Evolutionary conservation across 1,140 invertebrate genomes (phyloP), one percentile per base, ranked within the genome.

Genomic region (Spodoptera frugiperda): DNA sequence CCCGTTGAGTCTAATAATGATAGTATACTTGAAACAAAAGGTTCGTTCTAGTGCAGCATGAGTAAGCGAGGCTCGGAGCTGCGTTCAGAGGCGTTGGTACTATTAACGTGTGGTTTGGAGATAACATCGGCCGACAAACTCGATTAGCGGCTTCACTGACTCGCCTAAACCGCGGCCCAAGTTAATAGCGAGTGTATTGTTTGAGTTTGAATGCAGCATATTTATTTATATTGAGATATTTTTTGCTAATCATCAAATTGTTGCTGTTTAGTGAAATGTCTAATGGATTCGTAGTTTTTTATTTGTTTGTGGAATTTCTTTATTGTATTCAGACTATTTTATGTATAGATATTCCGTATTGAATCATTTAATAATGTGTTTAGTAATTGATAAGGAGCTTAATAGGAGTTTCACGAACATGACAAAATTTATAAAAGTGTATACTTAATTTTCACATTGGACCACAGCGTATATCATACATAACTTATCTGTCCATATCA

Each of bases 121-220:
- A 93, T 93, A 93, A 82, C 87, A 93, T 93, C 91, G 89, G 78
- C 91, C 91, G 91, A 92, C 91, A 91, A 93, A 93, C 91, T 93
- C 91, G 91, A 93, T 93, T 93, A 93, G 91, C 84, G 88, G 86
- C 84, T 83, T 82, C 82, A 91, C 86, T 89, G 89, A 82, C 84
- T 87, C 81, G 82, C 78, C 78, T 67, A 65, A 61, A 12, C 68
- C 49, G 12, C 75, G 84, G 67, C n/a, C 6, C 70, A 81, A 87
- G 78, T 54, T 4, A 84, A 19, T 72, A 75, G 77, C 68, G 73
- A 63, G 15, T 17, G 10, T 49, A 46, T 11, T 19, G 1, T 44
- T 44, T 9, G 4, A 15, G 33, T 39, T 39, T 39, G 33, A 39
- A 39, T 4, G 33, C 33, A 6, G 33, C 33, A 6, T 39, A 39